These are phyloP conservation scores for Chaetogeoica ovagalla DNA, from an alignment of 2,888 invertebrate species.

Conservation along the genomic window DNA sequence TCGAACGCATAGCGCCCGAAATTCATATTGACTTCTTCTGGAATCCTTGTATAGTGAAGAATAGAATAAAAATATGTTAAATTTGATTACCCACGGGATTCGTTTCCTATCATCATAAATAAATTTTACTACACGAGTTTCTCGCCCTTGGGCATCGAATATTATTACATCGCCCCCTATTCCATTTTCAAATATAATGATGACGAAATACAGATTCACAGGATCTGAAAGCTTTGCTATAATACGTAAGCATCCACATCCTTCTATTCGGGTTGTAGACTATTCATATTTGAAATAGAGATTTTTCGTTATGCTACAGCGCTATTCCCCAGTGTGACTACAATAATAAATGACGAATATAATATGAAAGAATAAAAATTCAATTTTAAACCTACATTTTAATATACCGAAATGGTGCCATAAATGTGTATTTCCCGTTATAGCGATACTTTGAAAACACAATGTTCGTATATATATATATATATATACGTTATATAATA, in stretches of 20 bases:
- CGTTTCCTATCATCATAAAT: slow-evolving; percentile 37
- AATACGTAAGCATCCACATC: not conserved
- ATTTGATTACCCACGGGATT: slow-evolving; percentile 50
- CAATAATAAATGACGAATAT: not conserved
- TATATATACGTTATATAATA: too few relatives aligned
- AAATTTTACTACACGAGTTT: slow-evolving; percentile 27
- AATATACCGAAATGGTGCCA: too few relatives aligned
- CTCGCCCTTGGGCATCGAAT: slow-evolving; percentile 42
- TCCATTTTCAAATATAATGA: slow-evolving; percentile 41
- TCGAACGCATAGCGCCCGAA: not conserved
- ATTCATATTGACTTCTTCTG: slow-evolving; percentile 36
- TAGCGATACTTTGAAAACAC: too few relatives aligned
- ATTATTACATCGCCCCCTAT: slow-evolving; percentile 31
- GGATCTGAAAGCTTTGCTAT: not conserved
- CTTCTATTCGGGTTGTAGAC: not conserved
- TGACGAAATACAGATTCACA: slow-evolving; percentile 15
- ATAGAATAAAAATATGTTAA: slow-evolving; percentile 39
- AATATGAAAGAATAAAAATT: slow-evolving; percentile 8
- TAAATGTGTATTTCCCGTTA: too few relatives aligned
- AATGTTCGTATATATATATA: too few relatives aligned
- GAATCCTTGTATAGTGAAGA: slow-evolving; percentile 13
- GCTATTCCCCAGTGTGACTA: not conserved
- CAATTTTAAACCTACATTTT: too few relatives aligned
- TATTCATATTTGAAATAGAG: not conserved
- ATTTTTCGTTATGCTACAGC: not conserved